Evolutionary conservation across 2,888 invertebrate species (phyloP), one percentile per base, ranked within the genome.

Genomic region (Philaethria dido): DNA sequence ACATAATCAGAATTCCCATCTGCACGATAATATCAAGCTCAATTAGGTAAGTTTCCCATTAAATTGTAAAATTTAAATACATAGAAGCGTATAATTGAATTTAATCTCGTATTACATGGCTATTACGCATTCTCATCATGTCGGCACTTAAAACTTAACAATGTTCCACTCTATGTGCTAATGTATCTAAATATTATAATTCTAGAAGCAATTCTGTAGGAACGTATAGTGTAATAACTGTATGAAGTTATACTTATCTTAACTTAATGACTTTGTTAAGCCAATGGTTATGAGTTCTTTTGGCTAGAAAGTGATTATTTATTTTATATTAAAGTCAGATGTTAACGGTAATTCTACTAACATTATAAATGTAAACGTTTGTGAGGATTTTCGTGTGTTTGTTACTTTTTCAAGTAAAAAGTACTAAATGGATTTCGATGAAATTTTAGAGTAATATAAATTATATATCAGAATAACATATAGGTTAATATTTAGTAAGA

Each of bases 61-160:
- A 33, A 33, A 52, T 16, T 16, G 39, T 16, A 22, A 42, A 62
- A 50, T 42, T 25, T 29, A 52, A 50, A 22, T 55, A 64, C 29
- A 54, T 55, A 64, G 22, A 18, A 36, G 29, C 20, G 22, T 45
- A 36, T 36, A 64, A 64, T 64, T 36, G 22, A 36, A 55, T 33
- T 33, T 45, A 55, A 64, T 33, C 63, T 64, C 45, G 45, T 45
- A 45, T 64, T 55, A 64, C 63, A 55, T 11, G 45, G 55, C 55
- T 20, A 64, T 64, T 55, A 57, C 42, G 55, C 39, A 22, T 57
- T 42, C 57, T 42, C 57, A 57, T 57, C 42, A 42, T 39, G 57
- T 57, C 22, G 57, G 57, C 42, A 42, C 57, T 57, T 42, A 42
- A 57, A 57, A n/a, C 42, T 22, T n/a, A 42, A 57, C 42, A 57